Base-by-base conservation (phyloP, 2,113 vertebrate genomes). In the Onychostruthus taczanowskii region DNA sequence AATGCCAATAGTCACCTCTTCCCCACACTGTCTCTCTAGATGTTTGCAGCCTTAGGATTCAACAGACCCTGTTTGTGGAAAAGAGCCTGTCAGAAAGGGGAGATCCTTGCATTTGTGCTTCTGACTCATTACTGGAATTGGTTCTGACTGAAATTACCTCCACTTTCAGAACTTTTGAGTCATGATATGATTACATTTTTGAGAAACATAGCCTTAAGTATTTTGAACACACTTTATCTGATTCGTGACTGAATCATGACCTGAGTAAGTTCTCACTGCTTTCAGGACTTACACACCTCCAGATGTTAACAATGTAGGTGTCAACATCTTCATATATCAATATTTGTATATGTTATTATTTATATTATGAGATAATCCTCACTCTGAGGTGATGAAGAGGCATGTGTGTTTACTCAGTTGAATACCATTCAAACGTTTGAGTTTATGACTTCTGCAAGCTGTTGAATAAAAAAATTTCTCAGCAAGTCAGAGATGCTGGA, bases 391-490 rank as follows among this genome's bases (percentile, higher is more conserved):
- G 72, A 28, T 2, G 0, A 39, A 52, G 27, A 70, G n/a, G 23
- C 18, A 49, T 31, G 9, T 58, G 17, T 53, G 14, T 73, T 94
- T 68, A 79, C 19, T 80, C 14, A 66, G 27, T 30, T 66, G 44
- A 77, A 66, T 86, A 46, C 14, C 9, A 21, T 39, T 4, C 43
- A 22, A 3, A 56, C 7, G 56, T 73, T 37, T 8, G 69, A 46
- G 11, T 55, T 91, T 63, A 62, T 85, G 37, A 49, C 44, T 94
- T 91, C 58, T 66, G 46, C 12, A 85, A 87, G 43, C 33, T 89
- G 13, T 55, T 66, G 31, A 94, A 35, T 74, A 81, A 62, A 61
- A 9, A 43, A 58, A 56, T 56, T 10, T 24, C 24, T 28, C 90
- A 81, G 7, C 63, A 64, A 72, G 31, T 46, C 53, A 39, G 24